Conservation (phyloP, 2,113 vertebrate genomes). For the Heterotis niloticus region DNA sequence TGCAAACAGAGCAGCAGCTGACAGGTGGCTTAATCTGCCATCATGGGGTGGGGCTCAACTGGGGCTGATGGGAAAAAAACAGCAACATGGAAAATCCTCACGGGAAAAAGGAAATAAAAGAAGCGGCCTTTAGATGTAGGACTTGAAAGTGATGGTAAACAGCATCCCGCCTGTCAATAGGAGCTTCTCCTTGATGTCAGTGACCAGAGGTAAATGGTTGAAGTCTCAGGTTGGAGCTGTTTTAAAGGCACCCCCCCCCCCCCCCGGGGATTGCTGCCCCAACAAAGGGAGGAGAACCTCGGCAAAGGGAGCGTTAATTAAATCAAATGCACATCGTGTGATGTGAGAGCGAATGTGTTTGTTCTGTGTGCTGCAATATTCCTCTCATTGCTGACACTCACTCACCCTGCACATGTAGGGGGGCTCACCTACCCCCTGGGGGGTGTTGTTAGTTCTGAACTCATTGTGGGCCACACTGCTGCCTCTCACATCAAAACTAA, state of each 20-base stretch:
- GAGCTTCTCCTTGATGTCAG: slow-evolving; percentile 36
- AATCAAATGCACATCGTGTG: no score
- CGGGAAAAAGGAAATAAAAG: slow-evolving; percentile 20
- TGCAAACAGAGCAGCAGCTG: slow-evolving; percentile 43
- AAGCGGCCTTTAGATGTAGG: slow-evolving; percentile 39
- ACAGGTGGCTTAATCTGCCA: slow-evolving; percentile 47
- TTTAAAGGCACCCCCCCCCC: slow-evolving; percentile 17
- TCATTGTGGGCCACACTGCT: neutral
- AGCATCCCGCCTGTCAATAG: slow-evolving; percentile 45
- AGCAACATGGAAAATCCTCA: neutral
- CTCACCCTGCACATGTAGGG: slow-evolving; percentile 2
- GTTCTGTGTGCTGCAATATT: no score
- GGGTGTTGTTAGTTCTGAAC: neutral
- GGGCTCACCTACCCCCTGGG: neutral
- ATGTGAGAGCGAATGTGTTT: no score
- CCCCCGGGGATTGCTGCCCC: slow-evolving; percentile 45
- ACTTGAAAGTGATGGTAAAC: slow-evolving; percentile 49
- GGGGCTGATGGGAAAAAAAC: slow-evolving; percentile 19
- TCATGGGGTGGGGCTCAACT: slow-evolving; percentile 29
- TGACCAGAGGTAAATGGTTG: slow-evolving; percentile 41
- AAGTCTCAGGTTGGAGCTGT: slow-evolving; percentile 32
- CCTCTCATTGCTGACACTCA: no score
- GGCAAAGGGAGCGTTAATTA: no score
- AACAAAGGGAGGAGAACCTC: slow-evolving; percentile 20
- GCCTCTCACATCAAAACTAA: slow-evolving; percentile 10